phyloP scores from a whole-genome alignment of 2,888 invertebrate genomes.

The Cataglyphis cursor region DNA sequence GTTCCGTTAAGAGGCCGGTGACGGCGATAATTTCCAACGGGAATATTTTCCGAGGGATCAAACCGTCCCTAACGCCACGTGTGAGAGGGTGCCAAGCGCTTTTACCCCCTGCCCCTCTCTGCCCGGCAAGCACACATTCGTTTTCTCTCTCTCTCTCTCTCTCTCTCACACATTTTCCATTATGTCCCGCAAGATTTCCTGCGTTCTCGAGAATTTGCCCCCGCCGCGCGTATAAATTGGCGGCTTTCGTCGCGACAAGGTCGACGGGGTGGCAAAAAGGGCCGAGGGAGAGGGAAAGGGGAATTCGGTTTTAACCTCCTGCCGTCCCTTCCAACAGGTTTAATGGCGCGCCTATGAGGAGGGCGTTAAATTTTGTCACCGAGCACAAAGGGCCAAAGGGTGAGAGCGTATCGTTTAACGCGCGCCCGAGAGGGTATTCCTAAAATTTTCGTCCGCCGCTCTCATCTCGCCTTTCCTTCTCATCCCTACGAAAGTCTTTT shows the following conservation, averaged over 20 bases:
- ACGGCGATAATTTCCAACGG: conserved; percentile 56
- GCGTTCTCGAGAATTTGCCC: conserved; percentile 65
- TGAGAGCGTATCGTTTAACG: conserved; percentile 73
- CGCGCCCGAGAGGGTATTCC: conserved; percentile 59
- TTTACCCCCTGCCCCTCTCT: not conserved
- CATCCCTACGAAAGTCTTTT: conserved; percentile 59
- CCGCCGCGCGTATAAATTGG: conserved; percentile 71
- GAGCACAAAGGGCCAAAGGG: conserved; percentile 72
- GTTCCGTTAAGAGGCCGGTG: conserved; percentile 38
- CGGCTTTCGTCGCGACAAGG: conserved; percentile 72
- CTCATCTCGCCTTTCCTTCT: conserved; percentile 10
- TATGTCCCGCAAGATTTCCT: conserved; percentile 73
- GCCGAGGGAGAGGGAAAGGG: not conserved
- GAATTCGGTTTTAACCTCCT: conserved; percentile 47
- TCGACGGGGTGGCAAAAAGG: conserved; percentile 44
- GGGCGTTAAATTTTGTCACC: conserved; percentile 75
- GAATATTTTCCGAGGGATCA: conserved; percentile 64
- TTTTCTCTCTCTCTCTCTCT: conserved; percentile 40
- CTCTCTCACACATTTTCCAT: conserved; percentile 71
- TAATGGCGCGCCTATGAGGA: conserved; percentile 76
- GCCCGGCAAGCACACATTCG: not conserved
- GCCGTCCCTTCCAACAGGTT: conserved; percentile 54
- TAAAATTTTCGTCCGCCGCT: conserved; percentile 39
- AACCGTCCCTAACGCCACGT: conserved; percentile 55
- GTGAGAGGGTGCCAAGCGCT: conserved; percentile 42